Evolutionary conservation across 2,113 vertebrate genomes (phyloP).

Genomic region (Arvicanthis niloticus): DNA sequence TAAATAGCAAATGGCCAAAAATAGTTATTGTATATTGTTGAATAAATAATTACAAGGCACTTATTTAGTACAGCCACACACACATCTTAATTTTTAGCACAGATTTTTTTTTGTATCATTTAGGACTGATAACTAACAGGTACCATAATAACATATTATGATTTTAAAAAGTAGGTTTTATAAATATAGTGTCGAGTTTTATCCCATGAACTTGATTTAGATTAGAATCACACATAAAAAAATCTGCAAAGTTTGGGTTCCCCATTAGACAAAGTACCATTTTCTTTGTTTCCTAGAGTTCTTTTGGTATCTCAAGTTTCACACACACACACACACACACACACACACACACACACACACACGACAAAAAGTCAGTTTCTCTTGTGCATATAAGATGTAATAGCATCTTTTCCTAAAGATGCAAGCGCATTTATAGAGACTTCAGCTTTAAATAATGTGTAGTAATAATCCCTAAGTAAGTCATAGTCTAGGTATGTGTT

Average conservation of each 20-base stretch:
- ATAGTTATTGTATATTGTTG: conserved; percentile 11
- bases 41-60: background rate
- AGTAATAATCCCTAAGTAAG: background rate
- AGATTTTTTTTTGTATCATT: background rate
- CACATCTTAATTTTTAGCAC: background rate
- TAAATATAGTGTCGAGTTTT: background rate
- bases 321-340: background rate
- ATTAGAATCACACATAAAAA: background rate
- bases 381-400: background rate
- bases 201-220: background rate
- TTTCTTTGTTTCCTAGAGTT: conserved; percentile 23
- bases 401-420: background rate
- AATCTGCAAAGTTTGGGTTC: background rate
- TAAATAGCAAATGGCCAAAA: background rate
- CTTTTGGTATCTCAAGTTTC: background rate
- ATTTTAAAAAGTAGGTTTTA: background rate
- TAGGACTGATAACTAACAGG: background rate
- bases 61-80: background rate
- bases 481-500: background rate
- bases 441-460: conserved; percentile 38
- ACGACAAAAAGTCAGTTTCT: background rate
- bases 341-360: background rate
- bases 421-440: background rate
- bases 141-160: background rate
- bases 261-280: background rate